A percentile compares a stretch with the other conserved stretches of the same genome.
Evolutionary conservation across 53 echinoderm and acorn worm genomes (phyloP).

Genomic region (Echinometra lucunter): DNA sequence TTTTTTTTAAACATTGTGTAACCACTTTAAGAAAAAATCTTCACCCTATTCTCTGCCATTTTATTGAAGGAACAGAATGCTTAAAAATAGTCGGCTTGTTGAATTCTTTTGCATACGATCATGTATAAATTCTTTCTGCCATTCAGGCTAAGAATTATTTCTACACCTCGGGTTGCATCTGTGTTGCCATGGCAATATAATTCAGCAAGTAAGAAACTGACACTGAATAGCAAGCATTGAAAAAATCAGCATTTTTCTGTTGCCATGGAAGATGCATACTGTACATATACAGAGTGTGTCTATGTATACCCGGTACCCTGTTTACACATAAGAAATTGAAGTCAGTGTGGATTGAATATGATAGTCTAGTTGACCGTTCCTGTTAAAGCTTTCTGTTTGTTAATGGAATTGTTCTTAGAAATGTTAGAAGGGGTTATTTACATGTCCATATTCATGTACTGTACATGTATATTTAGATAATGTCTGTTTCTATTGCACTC

Average conservation of each 20-base stretch:
- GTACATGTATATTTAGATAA: background rate
- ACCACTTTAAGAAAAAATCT: too few species aligned
- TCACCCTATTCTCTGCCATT: too few species aligned
- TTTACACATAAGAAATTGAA: background rate
- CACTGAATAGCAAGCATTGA: conserved; percentile 23
- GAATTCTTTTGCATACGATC: background rate
- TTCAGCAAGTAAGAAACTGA: background rate
- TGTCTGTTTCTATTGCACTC: too few species aligned
- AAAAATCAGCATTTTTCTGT: background rate
- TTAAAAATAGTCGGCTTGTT: background rate
- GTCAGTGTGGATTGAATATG: background rate
- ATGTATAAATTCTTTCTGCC: background rate
- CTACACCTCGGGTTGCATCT: background rate
- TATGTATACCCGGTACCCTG: background rate
- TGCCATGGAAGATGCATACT: background rate
- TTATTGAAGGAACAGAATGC: background rate
- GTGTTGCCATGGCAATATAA: background rate
- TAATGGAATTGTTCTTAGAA: background rate
- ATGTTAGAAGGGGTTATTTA: background rate
- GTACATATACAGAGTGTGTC: background rate
- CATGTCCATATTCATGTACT: background rate
- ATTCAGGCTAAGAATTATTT: background rate
- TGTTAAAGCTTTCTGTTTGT: background rate
- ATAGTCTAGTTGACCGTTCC: background rate
- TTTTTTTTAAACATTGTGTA: too few species aligned